Evolutionary conservation across 2,113 vertebrate genomes (phyloP).

Genomic region (Takifugu bimaculatus): DNA sequence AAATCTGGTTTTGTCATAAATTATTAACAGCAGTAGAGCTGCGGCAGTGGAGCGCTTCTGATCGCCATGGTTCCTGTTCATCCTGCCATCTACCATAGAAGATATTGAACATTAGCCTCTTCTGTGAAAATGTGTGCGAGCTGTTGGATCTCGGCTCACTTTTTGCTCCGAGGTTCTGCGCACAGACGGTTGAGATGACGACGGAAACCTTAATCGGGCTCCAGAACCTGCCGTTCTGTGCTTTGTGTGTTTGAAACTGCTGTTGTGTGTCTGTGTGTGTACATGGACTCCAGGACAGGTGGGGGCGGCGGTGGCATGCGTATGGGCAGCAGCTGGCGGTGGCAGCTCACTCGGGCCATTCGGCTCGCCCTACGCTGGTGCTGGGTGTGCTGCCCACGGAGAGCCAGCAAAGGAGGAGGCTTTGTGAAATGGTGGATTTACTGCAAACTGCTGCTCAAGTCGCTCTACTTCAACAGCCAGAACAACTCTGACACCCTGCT

Average conservation of each 20-base stretch:
- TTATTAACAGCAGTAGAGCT: slow-evolving; percentile 56
- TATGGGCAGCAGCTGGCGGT: slow-evolving; percentile 75
- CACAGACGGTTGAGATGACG: not conserved
- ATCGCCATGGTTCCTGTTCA: slow-evolving; percentile 21
- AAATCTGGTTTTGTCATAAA: slow-evolving; percentile 45
- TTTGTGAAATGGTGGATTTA: slow-evolving; percentile 81
- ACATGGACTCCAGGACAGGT: slow-evolving; percentile 50
- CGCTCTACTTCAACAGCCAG: slow-evolving; percentile 88
- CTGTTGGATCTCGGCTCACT: not conserved
- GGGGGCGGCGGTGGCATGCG: slow-evolving; percentile 70
- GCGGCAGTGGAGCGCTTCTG: not conserved
- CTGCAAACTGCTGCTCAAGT: slow-evolving; percentile 81
- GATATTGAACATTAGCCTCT: not conserved
- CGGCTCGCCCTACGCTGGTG: slow-evolving; percentile 83
- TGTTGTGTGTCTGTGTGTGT: slow-evolving; percentile 62
- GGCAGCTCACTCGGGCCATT: slow-evolving; percentile 80
- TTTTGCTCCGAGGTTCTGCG: not conserved
- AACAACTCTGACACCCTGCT: slow-evolving; percentile 83
- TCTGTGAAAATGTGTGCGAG: not conserved
- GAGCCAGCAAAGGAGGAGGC: slow-evolving; percentile 24
- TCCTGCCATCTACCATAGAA: slow-evolving; percentile 12
- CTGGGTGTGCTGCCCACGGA: slow-evolving; percentile 73
- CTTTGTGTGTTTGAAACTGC: slow-evolving; percentile 52
- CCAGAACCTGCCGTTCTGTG: slow-evolving; percentile 57
- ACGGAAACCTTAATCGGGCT: slow-evolving; percentile 25